These are phyloP conservation scores for Pycnomerus fuliginosus DNA, from an alignment of 2,888 invertebrate species.

Conservation along the genomic window DNA sequence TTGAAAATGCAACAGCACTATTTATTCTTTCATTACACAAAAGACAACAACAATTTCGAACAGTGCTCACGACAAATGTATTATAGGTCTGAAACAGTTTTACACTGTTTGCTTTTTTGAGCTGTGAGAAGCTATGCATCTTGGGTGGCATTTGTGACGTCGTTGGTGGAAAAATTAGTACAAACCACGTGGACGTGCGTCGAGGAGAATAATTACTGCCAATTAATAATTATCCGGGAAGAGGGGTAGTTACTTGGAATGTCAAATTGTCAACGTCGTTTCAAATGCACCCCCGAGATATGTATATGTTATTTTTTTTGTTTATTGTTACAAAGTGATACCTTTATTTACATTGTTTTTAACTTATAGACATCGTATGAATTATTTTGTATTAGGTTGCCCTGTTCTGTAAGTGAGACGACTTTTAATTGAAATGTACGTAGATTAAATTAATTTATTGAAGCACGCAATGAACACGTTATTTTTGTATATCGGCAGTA, in stretches of 20 bases:
- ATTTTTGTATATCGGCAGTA: slow-evolving; percentile 16
- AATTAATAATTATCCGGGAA: slow-evolving; percentile 3
- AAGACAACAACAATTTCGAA: slow-evolving; percentile 41
- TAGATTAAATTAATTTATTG: too few relatives aligned
- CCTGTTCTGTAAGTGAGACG: too few relatives aligned
- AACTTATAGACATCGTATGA: slow-evolving; percentile 44
- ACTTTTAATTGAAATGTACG: too few relatives aligned
- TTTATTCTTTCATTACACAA: slow-evolving; percentile 44
- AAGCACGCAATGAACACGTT: slow-evolving; percentile 18
- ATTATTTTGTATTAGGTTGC: too few relatives aligned
- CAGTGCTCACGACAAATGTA: too few relatives aligned
- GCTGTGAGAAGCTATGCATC: slow-evolving; percentile 44
- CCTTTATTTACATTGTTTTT: slow-evolving; percentile 48
- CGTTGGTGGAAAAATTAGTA: slow-evolving; percentile 6
- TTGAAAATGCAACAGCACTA: slow-evolving; percentile 16
- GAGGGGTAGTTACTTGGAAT: not conserved
- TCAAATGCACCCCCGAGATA: slow-evolving; percentile 37
- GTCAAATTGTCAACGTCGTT: slow-evolving; percentile 15
- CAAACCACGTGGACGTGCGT: not conserved
- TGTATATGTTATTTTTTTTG: slow-evolving; percentile 48
- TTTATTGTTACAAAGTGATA: slow-evolving; percentile 52
- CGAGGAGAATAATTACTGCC: slow-evolving; percentile 13
- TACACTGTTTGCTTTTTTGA: slow-evolving; percentile 44
- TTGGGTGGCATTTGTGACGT: slow-evolving; percentile 33
- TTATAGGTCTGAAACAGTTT: slow-evolving; percentile 45